Conservation (phyloP, 2,113 vertebrate genomes). For the Edolisoma coerulescens region DNA sequence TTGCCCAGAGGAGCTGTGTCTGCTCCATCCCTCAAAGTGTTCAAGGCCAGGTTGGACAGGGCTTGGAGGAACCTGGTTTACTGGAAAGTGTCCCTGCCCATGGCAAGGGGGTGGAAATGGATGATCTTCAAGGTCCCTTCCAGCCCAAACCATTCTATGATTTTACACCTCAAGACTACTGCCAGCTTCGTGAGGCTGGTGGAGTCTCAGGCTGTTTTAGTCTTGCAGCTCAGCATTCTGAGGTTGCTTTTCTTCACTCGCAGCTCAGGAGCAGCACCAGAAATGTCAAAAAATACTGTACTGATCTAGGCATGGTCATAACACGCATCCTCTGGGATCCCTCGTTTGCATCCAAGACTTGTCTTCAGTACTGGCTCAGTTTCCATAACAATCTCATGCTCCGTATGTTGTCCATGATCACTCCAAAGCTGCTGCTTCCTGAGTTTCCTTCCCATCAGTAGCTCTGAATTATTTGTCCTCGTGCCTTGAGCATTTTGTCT, state of each 20-base stretch:
- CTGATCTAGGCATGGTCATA: neutral
- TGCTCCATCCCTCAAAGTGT: neutral
- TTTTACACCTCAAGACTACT: neutral
- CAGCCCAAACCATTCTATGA: neutral
- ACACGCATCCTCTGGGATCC: neutral
- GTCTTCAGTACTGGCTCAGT: neutral
- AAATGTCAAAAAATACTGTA: fast-evolving
- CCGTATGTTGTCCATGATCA: neutral
- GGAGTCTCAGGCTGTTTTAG: neutral
- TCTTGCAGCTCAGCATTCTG: neutral
- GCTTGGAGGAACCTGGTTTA: fast-evolving
- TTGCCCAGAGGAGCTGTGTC: neutral
- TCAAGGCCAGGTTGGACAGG: fast-evolving
- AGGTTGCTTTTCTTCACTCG: neutral
- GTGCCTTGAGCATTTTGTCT: neutral
- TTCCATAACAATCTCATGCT: neutral
- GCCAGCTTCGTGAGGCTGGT: neutral
- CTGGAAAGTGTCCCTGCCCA: neutral
- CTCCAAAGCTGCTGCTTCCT: neutral
- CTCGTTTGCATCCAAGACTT: neutral
- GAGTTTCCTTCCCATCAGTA: neutral
- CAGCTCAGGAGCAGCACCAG: neutral
- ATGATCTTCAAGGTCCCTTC: neutral
- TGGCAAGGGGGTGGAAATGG: neutral
- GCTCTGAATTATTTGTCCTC: neutral